Conservation (phyloP, 2,113 vertebrate genomes). For the Eptatretus burgeri region DNA sequence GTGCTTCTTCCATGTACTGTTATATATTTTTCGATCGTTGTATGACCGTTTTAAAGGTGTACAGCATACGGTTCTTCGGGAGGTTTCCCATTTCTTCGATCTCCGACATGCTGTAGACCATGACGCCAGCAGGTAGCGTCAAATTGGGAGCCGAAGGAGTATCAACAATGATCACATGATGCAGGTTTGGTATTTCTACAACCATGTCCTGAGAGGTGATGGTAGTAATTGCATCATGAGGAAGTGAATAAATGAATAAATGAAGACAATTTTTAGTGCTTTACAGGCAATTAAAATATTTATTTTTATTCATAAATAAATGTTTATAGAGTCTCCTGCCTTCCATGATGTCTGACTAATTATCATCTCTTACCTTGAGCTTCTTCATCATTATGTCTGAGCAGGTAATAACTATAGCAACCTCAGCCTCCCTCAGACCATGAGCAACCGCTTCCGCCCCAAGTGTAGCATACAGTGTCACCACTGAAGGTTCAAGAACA, state of each 20-base stretch:
- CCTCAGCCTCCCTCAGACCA: conserved; percentile 52
- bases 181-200: conserved; percentile 32
- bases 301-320: background rate
- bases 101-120: conserved; percentile 44
- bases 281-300: background rate
- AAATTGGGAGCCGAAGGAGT: conserved; percentile 26
- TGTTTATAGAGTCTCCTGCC: too few species aligned
- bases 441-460: conserved; percentile 62
- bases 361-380: conserved; percentile 33
- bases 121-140: conserved; percentile 34
- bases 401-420: conserved; percentile 72
- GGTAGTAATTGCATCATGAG: too few species aligned
- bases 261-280: background rate
- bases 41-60: background rate
- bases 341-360: too few species aligned
- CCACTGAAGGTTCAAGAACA: conserved; percentile 27
- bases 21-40: too few species aligned
- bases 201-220: conserved; percentile 30
- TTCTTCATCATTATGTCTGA: conserved; percentile 56
- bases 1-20: too few species aligned
- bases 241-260: background rate
- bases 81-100: conserved; percentile 41
- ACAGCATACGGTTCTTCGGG: conserved; percentile 24
- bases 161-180: conserved; percentile 52
- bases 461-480: conserved; percentile 62